Evolutionary conservation across 2,888 invertebrate species (phyloP), one percentile per base, ranked within the genome.

Genomic region (Acrobasis suavella): DNA sequence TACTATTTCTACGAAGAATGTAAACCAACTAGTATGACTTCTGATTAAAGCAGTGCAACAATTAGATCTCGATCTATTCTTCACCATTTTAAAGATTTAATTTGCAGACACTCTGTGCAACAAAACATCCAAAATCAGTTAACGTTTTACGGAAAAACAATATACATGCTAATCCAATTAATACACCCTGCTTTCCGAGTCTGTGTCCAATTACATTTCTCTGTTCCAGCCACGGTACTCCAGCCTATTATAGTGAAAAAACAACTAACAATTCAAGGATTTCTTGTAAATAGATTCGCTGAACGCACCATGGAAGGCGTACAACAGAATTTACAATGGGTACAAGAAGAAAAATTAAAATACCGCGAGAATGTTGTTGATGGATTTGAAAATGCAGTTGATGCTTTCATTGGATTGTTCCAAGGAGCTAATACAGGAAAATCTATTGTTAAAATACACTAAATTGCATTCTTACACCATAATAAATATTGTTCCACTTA

Each of bases 401-500:
- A 94, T 51, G 95, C 96, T 39, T 95, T 96, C 70, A 87, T 93
- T 67, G 94, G 93, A 14, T 86, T 96, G 79, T 87, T 91, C 58
- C 81, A 69, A 56, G 96, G 96, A 15, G 93, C 92, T 42, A 96
- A 95, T 77, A 88, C 85, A 32, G 96, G 96, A 64, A 96, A 96
- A 88, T 93, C 94, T 62, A 82, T 96, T 65, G 93, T 96, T 5
- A 54, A 59, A 59, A 42, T 62, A 60, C 22, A 60, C 22, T 56
- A 42, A 62, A 15, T 54, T 12, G 12, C 49, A 61, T 16, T 17
- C 14, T 46, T 46, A n/a, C 46, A 60, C 50, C 42, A 59, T 22
- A 22, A 3, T 32, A 42, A 50, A 15, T 56, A 58, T 17, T 50
- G 12, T 60, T 54, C 12, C 8, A 52, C n/a, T 59, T 59, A 50